These are phyloP conservation scores for Corbicula japonica DNA, from an alignment of 2,888 invertebrate species.

Conservation along the genomic window DNA sequence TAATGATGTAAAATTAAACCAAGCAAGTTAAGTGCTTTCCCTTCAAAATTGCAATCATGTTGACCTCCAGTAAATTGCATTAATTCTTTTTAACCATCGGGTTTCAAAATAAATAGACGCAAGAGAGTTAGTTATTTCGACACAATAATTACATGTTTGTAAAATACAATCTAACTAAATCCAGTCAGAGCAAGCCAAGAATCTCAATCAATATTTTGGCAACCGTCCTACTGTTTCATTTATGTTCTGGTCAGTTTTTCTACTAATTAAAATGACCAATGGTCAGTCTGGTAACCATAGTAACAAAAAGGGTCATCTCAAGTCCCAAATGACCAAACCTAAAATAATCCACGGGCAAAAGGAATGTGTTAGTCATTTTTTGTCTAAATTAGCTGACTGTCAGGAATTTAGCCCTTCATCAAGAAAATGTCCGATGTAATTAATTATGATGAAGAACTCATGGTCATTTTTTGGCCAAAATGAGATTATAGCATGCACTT, in stretches of 20 bases:
- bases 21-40: too few species aligned
- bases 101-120: slow-evolving; percentile 10
- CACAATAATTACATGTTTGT: slow-evolving; percentile 21
- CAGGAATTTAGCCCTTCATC: slow-evolving; percentile 20
- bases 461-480: slow-evolving; percentile 9
- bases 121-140: slow-evolving; percentile 14
- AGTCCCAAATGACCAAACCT: slow-evolving; percentile 37
- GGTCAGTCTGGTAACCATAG: slow-evolving; percentile 59
- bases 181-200: background rate
- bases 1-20: too few species aligned
- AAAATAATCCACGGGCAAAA: slow-evolving; percentile 46
- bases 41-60: too few species aligned
- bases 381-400: slow-evolving; percentile 22
- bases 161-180: slow-evolving; percentile 32
- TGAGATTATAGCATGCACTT: slow-evolving; percentile 14
- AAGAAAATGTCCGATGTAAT: slow-evolving; percentile 25
- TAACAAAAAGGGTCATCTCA: slow-evolving; percentile 43
- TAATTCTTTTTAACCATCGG: slow-evolving; percentile 36
- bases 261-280: slow-evolving; percentile 56
- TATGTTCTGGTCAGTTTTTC: slow-evolving; percentile 51
- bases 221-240: slow-evolving; percentile 21
- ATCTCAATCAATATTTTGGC: slow-evolving; percentile 13
- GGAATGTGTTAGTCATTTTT: slow-evolving; percentile 46
- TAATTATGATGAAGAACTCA: slow-evolving; percentile 27
- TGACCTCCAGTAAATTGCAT: too few species aligned